A percentile compares a stretch with the other conserved stretches of the same genome.
These are phyloP conservation scores for Leptodactylus fuscus DNA, from an alignment of 2,113 vertebrate genomes.

Conservation along the genomic window DNA sequence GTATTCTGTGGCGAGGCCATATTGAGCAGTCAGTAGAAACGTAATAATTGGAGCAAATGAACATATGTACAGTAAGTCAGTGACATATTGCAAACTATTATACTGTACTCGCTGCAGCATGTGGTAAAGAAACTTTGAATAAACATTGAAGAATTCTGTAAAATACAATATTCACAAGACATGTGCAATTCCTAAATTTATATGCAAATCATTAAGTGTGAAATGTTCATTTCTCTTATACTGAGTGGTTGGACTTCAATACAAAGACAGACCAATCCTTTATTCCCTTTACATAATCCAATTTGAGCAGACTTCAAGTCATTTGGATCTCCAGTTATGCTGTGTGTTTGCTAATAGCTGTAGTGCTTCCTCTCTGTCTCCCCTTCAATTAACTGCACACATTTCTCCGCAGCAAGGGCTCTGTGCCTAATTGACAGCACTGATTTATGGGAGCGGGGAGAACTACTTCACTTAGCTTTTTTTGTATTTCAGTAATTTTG, in stretches of 20 bases:
- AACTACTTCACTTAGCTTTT: slow-evolving; percentile 42
- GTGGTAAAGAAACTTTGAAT: not conserved
- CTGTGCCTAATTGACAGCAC: slow-evolving; percentile 71
- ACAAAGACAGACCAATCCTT: not conserved
- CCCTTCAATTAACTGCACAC: slow-evolving; percentile 27
- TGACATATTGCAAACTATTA: not conserved
- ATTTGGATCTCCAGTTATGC: slow-evolving; percentile 12
- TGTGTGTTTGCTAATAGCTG: slow-evolving; percentile 29
- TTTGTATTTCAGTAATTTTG: not conserved
- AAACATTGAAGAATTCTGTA: no score
- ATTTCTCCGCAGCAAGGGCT: slow-evolving; percentile 58
- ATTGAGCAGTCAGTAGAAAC: no score
- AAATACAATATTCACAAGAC: no score
- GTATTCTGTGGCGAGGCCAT: no score
- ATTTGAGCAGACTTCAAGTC: slow-evolving; percentile 15
- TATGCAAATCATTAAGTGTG: not conserved
- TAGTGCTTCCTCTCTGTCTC: slow-evolving; percentile 36
- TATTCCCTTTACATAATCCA: slow-evolving; percentile 28
- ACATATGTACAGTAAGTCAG: no score
- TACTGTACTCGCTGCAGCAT: not conserved
- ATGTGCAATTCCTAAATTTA: not conserved
- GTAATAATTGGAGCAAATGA: no score
- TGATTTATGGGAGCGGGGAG: slow-evolving; percentile 70
- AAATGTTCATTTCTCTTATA: not conserved
- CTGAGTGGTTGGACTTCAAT: not conserved